Evolutionary conservation across 1,140 invertebrate species (phyloP), one percentile per base, ranked within the genome.

Genomic region (Aphaenogaster floridana): DNA sequence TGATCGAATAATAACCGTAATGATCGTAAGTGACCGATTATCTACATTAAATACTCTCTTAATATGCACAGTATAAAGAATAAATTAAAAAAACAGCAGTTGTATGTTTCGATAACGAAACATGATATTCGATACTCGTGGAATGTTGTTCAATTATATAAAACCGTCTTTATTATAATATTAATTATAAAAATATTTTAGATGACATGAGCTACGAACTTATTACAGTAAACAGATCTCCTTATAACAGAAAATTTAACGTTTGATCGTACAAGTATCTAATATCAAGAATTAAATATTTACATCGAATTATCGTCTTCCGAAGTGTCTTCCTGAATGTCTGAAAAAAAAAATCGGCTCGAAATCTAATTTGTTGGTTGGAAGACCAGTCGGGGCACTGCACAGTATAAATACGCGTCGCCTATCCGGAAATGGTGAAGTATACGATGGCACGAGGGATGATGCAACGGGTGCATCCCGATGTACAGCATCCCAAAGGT

Each of bases 391-490:
- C 50, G 57, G 15, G 36, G 72, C 15, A 61, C 34, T n/a, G 50
- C 5, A 13, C 3, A 8, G 6, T 9, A 9, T 13, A 3, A 76
- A 86, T 64, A 45, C 66, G 11, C 11, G 0, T 21, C 3, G 11
- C n/a, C 8, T 39, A 11, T 57, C 3, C 48, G 50, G 48, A 83
- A 57, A 57, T 9, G 28, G 6, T 28, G n/a, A 39, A 2, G 48
- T 4, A 48, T 7, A 34, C 28, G 59, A 50, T n/a, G 34, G 42
- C 8, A 11, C 9, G 9, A 81, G 39, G 48, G 61, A 89, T 86
- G 74, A 89, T 86, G 74, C 74, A 50, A 66, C 9, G 54, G 4
- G 45, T 76, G 63, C 45, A 71, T 85, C 71, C 28, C 13, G 36
- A 42, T 45, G 21, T 11, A 52, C 52, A 45, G 21, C 45, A 69